Percentiles rank a stretch among this genome's conserved stretches.
These are phyloP conservation scores for Dendroctonus ponderosae DNA, from an alignment of 1,140 invertebrate genomes.

Conservation along the genomic window DNA sequence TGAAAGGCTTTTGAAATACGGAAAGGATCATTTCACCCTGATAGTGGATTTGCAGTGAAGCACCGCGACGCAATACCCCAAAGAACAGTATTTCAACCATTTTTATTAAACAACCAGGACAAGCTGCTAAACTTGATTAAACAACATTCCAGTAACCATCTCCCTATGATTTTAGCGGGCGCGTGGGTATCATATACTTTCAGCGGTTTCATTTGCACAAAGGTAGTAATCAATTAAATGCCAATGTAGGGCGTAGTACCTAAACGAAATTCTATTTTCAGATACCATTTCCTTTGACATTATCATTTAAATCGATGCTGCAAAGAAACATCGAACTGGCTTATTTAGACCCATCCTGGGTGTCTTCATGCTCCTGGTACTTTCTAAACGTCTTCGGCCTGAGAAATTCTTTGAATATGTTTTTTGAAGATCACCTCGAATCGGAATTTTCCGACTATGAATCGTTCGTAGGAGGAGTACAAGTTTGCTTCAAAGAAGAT, in stretches of 20 bases:
- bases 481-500: constrained; percentile 47
- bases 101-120: constrained; percentile 87
- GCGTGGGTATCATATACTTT: constrained; percentile 99
- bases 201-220: constrained; percentile 93
- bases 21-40: constrained; percentile 92
- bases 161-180: constrained; percentile 96
- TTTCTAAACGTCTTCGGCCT: constrained; percentile 98
- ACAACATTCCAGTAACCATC: constrained; percentile 94
- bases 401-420: constrained; percentile 92
- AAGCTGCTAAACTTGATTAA: constrained; percentile 99
- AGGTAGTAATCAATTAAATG: constrained; percentile 59
- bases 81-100: constrained; percentile 57
- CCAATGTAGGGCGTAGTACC: too few species aligned
- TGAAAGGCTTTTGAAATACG: constrained; percentile 84
- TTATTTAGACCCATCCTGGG: constrained; percentile 96
- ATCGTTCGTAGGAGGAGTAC: background rate
- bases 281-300: constrained; percentile 88
- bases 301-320: constrained; percentile 97
- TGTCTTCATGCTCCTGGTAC: constrained; percentile 98
- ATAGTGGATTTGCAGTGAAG: constrained; percentile 89
- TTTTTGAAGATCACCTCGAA: constrained; percentile 61
- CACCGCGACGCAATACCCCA: constrained; percentile 54
- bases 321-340: constrained; percentile 93
- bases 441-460: background rate
- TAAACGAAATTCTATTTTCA: constrained; percentile 7